Evolutionary conservation across 2,113 vertebrate genomes (phyloP), one percentile per base, ranked within the genome.

Genomic region (Petroica traversi): DNA sequence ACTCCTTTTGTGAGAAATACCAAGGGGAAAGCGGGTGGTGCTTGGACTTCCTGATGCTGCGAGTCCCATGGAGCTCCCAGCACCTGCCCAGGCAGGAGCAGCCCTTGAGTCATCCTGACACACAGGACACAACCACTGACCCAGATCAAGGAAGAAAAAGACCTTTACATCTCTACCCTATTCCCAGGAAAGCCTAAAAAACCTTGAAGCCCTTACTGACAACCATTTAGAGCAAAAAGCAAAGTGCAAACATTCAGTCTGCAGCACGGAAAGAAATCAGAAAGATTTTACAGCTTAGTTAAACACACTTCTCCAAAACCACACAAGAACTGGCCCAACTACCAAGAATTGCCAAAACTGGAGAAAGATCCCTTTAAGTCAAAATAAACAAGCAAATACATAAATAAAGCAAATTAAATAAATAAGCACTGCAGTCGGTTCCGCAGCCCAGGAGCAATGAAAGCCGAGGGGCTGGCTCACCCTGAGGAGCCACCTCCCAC

Each of bases 381-480:
- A 58, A 66, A 69, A 54, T 49, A 82, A 72, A 20, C 22, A 69
- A 49, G 31, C 31, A 52, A 59, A 68, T 15, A 26, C 9, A 33
- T 36, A 59, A 77, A 45, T 23, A 61, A 68, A 52, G 36, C 54
- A 14, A 36, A 38, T 26, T 23, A 52, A 59, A 36, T 55, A 33
- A 85, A 5, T 6, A 38, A 33, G 24, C 55, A 23, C 59, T 43
- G 28, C 33, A 7, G 23, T 72, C 2, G 2, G 19, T 14, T 75
- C 38, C 14, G 20, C 77, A 68, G 66, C 48, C 19, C 58, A 24
- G 74, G 19, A 72, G 61, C 28, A 45, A 33, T n/a, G 38, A 48
- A 48, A 82, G 19, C 26, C 0, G 0, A 31, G 58, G 52, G 22
- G 59, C 41, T 52, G 36, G 17, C 63, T 45, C 5, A 0, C 23